Conservation (phyloP, 2,888 invertebrate species). For the Sicus ferrugineus region DNA sequence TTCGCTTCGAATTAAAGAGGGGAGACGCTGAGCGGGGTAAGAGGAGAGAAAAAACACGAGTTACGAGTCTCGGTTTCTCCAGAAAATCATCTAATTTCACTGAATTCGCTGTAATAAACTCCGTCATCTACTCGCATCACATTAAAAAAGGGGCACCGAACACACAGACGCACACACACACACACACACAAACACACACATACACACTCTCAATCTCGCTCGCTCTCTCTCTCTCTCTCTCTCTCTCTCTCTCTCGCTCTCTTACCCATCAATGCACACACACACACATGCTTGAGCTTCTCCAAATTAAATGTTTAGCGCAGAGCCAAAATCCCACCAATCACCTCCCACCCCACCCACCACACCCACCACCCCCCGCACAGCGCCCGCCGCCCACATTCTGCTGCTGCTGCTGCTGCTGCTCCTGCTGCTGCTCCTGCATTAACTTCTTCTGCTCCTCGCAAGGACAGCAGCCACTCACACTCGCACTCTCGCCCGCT, state of each 20-base stretch:
- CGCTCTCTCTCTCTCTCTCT: too few species aligned
- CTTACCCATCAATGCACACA: not conserved
- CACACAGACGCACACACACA: not conserved
- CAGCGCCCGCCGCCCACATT: too few species aligned
- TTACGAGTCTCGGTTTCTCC: not conserved
- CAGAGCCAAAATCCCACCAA: not conserved
- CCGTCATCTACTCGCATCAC: conserved; percentile 28
- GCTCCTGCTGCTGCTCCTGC: not conserved
- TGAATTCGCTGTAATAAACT: conserved; percentile 24
- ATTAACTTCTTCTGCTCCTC: too few species aligned
- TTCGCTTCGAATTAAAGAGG: too few species aligned
- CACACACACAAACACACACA: not conserved
- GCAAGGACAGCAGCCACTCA: conserved; percentile 14
- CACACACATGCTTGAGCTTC: not conserved
- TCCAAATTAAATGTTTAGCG: not conserved
- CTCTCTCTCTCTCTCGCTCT: too few species aligned
- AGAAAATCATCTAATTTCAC: conserved; percentile 1
- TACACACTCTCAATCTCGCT: too few species aligned
- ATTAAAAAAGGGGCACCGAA: not conserved
- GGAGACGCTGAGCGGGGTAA: not conserved
- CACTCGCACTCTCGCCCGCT: not conserved
- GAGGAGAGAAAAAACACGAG: not conserved
- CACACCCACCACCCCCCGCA: too few species aligned
- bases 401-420: not conserved
- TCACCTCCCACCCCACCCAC: not conserved